Percentiles rank a stretch among this genome's conserved stretches.
Conservation (phyloP, 2,888 invertebrate genomes). For the Plebejus anna region DNA sequence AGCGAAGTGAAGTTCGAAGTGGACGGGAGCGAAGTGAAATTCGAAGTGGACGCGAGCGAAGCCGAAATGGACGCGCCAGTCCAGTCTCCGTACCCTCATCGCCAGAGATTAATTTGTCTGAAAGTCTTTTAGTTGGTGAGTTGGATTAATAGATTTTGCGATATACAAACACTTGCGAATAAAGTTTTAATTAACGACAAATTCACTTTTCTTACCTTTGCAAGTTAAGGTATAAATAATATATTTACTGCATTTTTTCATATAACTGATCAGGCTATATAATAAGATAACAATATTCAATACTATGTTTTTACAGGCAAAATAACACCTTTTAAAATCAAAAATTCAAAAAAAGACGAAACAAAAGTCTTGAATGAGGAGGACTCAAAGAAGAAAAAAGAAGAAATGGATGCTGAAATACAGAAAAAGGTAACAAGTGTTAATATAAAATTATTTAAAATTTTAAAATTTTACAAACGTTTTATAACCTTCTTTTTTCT, state of each 20-base stretch:
- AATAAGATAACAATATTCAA: background rate
- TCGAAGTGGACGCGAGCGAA: background rate
- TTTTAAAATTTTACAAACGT: no score
- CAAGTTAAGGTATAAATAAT: background rate
- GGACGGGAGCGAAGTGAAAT: background rate
- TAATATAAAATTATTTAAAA: background rate
- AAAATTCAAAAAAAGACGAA: background rate
- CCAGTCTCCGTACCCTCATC: background rate
- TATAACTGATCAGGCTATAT: background rate
- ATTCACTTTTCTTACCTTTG: no score
- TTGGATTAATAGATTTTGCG: background rate
- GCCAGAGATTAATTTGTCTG: background rate
- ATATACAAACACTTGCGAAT: no score
- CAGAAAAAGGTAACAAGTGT: slow-evolving; percentile 8
- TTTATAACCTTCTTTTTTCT: background rate
- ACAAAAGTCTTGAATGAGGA: background rate
- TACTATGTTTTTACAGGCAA: slow-evolving; percentile 2
- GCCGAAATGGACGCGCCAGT: background rate
- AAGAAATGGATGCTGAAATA: slow-evolving; percentile 11
- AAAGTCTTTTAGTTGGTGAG: background rate
- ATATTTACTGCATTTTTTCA: background rate
- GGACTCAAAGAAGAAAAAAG: background rate
- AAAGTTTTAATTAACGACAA: no score
- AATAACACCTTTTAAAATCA: slow-evolving; percentile 19
- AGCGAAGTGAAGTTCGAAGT: background rate